Evolutionary conservation across 2,797 vertebrate species (phyloP).

Genomic region (Pogonophryne albipinna): DNA sequence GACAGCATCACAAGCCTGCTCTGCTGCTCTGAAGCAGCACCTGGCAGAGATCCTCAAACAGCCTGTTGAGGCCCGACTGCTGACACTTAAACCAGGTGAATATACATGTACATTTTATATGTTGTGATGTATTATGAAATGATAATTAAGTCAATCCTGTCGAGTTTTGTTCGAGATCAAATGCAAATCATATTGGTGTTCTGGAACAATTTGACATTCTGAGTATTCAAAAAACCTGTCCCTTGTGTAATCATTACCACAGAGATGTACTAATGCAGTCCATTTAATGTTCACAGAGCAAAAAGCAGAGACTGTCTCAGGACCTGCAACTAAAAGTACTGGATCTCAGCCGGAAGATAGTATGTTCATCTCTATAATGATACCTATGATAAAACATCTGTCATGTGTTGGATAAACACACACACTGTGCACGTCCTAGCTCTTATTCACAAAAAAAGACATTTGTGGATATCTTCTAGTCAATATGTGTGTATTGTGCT

Average conservation of each 20-base stretch:
- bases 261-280: neutral
- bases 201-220: too few relatives aligned
- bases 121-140: neutral
- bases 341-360: neutral
- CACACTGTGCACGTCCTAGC: neutral
- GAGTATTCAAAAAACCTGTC: too few relatives aligned
- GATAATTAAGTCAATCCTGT: neutral
- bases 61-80: slow-evolving; percentile 71
- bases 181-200: too few relatives aligned
- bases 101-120: neutral
- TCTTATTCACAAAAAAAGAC: neutral
- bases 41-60: slow-evolving; percentile 68
- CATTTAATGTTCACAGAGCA: slow-evolving; percentile 23
- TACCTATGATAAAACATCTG: neutral
- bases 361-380: slow-evolving; percentile 18
- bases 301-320: neutral
- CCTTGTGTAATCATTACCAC: too few relatives aligned
- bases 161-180: too few relatives aligned
- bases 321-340: neutral
- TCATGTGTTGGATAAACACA: neutral
- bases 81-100: slow-evolving; percentile 63
- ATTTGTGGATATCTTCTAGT: too few relatives aligned
- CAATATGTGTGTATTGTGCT: too few relatives aligned
- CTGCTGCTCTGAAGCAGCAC: slow-evolving; percentile 65
- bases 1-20: slow-evolving; percentile 50